phyloP scores from a whole-genome alignment of 2,113 vertebrate species.

The Carollia perspicillata region DNA sequence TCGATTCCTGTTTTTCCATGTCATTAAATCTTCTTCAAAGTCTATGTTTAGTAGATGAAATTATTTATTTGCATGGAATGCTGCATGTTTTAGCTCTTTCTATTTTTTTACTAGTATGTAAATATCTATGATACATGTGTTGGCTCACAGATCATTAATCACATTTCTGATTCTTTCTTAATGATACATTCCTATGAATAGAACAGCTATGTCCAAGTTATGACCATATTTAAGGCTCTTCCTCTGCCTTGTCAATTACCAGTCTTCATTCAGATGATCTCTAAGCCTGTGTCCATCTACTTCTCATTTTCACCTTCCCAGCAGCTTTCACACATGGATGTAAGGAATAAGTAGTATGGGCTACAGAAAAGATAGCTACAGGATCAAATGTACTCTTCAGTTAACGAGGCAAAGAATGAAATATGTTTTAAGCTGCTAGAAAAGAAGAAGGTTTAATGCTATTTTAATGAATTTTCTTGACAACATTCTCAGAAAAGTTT shows the following conservation, averaged over 20 bases:
- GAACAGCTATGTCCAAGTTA: neutral
- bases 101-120: neutral
- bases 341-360: neutral
- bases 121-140: neutral
- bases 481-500: neutral
- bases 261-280: neutral
- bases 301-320: neutral
- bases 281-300: too few relatives aligned
- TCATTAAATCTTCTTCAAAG: neutral
- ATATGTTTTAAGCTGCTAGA: neutral
- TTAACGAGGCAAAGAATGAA: neutral
- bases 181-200: neutral
- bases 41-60: neutral
- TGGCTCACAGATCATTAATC: neutral
- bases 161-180: neutral
- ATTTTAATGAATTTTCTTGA: neutral
- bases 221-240: neutral
- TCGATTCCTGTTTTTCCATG: neutral
- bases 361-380: neutral
- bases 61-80: neutral
- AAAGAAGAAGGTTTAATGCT: neutral
- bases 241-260: neutral
- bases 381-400: neutral
- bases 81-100: neutral
- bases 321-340: neutral